Percentiles rank a stretch among this genome's conserved stretches.
Conservation (phyloP, 2,888 invertebrate species). For the Venustoraphidia nigricollis region DNA sequence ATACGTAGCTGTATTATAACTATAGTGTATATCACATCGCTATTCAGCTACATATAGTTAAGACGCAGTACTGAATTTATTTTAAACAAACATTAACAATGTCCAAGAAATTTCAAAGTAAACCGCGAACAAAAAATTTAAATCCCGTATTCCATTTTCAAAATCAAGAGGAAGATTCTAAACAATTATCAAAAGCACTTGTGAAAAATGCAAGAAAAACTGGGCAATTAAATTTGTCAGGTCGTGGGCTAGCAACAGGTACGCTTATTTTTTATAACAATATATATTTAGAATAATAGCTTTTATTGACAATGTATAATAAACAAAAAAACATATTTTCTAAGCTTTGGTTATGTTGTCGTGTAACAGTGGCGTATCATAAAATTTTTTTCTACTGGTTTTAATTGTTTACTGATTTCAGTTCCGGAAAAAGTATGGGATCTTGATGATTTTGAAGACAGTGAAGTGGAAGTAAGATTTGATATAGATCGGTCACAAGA, state of each 20-base stretch:
- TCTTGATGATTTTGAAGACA: slow-evolving; percentile 50
- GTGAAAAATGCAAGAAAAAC: slow-evolving; percentile 67
- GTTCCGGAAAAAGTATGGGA: slow-evolving; percentile 61
- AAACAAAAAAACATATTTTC: too few relatives aligned
- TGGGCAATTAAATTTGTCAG: slow-evolving; percentile 66
- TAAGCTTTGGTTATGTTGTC: too few relatives aligned
- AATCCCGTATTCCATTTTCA: slow-evolving; percentile 55
- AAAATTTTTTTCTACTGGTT: too few relatives aligned
- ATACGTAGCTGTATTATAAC: too few relatives aligned
- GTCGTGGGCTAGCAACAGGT: slow-evolving; percentile 60
- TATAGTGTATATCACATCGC: too few relatives aligned
- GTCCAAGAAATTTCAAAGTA: slow-evolving; percentile 23
- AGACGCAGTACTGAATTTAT: too few relatives aligned
- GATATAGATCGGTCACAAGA: slow-evolving; percentile 40
- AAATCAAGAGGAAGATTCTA: slow-evolving; percentile 53
- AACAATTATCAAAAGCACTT: slow-evolving; percentile 48
- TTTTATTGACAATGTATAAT: neutral
- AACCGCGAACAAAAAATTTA: slow-evolving; percentile 23
- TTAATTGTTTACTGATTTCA: slow-evolving; percentile 20
- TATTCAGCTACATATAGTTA: too few relatives aligned
- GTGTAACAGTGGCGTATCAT: too few relatives aligned
- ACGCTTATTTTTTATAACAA: slow-evolving; percentile 14
- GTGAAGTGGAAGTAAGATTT: slow-evolving; percentile 39
- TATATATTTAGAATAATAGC: neutral
- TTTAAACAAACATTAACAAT: slow-evolving; percentile 11